Evolutionary conservation across 2,888 invertebrate species (phyloP).

Genomic region (Molanna angustata): DNA sequence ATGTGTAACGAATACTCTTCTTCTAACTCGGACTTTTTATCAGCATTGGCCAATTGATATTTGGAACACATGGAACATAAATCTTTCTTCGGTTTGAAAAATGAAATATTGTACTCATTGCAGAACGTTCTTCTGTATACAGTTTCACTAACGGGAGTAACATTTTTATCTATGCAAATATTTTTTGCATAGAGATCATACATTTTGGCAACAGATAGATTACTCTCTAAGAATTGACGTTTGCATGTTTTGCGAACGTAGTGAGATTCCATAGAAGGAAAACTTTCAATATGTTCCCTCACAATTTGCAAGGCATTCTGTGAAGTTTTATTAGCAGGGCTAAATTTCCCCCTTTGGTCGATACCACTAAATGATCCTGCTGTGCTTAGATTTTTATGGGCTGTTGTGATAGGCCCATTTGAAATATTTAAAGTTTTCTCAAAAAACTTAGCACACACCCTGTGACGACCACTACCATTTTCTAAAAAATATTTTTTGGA

Average conservation of each 20-base stretch:
- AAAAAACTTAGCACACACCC: not conserved
- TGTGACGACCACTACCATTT: not conserved
- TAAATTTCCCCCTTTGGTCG: not conserved
- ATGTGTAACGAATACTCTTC: constrained; percentile 1
- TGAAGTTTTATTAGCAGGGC: not conserved
- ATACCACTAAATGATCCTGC: not conserved
- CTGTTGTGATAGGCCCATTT: not conserved
- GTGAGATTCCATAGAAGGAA: not conserved
- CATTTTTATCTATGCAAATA: not conserved
- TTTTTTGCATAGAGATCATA: not conserved
- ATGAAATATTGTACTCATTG: not conserved
- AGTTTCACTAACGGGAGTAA: not conserved
- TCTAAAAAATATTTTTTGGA: not conserved
- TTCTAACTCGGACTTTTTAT: not conserved
- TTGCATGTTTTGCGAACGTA: not conserved
- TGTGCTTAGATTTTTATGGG: not conserved
- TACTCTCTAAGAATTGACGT: not conserved
- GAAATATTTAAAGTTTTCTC: constrained; percentile 1
- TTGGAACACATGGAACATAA: constrained; percentile 1
- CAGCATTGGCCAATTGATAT: not conserved
- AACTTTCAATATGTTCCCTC: not conserved
- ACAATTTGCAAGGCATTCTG: not conserved
- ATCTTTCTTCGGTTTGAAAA: constrained; percentile 5
- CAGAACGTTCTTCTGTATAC: constrained; percentile 1
- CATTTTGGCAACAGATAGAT: not conserved